phyloP scores from a whole-genome alignment of 2,797 vertebrate genomes.

The Psittacula derbiana region DNA sequence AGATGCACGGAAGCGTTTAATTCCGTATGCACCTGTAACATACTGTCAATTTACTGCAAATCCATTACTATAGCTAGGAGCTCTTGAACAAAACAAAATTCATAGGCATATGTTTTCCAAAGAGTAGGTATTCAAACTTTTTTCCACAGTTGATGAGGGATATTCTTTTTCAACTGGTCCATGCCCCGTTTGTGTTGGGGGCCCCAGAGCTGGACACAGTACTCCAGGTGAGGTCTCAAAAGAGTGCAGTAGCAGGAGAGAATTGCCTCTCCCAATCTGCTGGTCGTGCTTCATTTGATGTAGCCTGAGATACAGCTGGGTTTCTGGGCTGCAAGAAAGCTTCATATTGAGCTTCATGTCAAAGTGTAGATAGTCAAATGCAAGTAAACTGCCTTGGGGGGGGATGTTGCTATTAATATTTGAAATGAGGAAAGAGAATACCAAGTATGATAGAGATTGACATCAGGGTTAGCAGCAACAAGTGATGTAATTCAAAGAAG shows the following conservation, averaged over 20 bases:
- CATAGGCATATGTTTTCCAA: not conserved
- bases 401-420: not conserved
- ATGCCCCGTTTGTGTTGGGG: not conserved
- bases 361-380: not conserved
- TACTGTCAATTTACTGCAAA: not conserved
- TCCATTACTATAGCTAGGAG: not conserved
- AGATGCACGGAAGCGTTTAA: not conserved
- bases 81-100: not conserved
- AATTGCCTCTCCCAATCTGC: not conserved
- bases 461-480: not conserved
- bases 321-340: not conserved
- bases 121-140: not conserved
- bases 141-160: not conserved
- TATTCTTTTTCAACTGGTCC: not conserved
- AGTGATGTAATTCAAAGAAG: slow-evolving; percentile 4
- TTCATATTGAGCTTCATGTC: not conserved
- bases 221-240: not conserved
- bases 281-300: not conserved
- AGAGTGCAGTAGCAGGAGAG: not conserved
- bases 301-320: not conserved
- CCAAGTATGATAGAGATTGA: not conserved
- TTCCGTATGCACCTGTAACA: not conserved
- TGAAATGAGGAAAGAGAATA: not conserved
- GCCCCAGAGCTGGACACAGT: not conserved
- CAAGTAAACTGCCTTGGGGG: not conserved